phyloP scores from a whole-genome alignment of 1,140 invertebrate species.

The Copidosoma floridanum region DNA sequence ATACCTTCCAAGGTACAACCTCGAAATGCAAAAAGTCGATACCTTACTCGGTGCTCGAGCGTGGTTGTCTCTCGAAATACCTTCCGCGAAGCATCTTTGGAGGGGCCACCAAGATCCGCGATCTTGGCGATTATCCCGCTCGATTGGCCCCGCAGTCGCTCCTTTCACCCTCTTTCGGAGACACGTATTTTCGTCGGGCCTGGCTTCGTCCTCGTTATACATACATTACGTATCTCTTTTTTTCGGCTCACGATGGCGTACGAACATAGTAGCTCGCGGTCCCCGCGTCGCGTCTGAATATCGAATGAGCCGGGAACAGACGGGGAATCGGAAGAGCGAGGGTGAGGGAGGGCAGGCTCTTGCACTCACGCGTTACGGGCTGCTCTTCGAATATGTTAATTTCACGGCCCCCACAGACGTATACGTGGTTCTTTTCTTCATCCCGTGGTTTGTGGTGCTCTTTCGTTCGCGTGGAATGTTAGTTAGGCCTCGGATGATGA shows the following conservation, averaged over 20 bases:
- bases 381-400: conserved; percentile 26
- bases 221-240: conserved; percentile 10
- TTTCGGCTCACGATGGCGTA: neutral
- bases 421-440: too few species aligned
- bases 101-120: too few species aligned
- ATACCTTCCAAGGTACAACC: too few species aligned
- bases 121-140: neutral
- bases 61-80: too few species aligned
- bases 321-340: neutral
- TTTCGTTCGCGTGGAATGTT: too few species aligned
- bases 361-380: too few species aligned
- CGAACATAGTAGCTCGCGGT: conserved; percentile 4
- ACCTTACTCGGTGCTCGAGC: too few species aligned
- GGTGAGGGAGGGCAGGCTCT: neutral
- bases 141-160: conserved; percentile 6
- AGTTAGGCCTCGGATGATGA: too few species aligned
- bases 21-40: too few species aligned
- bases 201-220: neutral
- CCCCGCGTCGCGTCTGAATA: conserved; percentile 7
- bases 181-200: neutral
- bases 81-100: too few species aligned
- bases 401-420: conserved; percentile 21
- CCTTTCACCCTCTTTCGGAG: neutral
- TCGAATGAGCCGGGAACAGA: conserved; percentile 6
- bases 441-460: too few species aligned